phyloP scores from a whole-genome alignment of 2,888 invertebrate species.

The Tenthredo mesomela region DNA sequence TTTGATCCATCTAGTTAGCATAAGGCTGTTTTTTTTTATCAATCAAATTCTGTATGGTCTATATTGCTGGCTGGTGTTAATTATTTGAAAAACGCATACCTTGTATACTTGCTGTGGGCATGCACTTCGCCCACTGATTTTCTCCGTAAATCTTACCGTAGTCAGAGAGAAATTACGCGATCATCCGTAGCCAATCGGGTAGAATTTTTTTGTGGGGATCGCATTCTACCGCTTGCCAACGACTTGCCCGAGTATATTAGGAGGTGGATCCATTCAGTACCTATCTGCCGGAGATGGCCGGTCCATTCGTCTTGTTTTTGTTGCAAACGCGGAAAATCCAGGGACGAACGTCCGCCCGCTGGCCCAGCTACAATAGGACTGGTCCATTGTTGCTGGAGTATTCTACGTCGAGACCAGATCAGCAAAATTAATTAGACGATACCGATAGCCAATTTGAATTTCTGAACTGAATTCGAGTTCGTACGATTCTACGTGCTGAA shows the following conservation, averaged over 20 bases:
- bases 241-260: conserved; percentile 47
- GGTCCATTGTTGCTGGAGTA: conserved; percentile 67
- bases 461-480: conserved; percentile 25
- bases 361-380: conserved; percentile 65
- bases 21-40: background rate
- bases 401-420: conserved; percentile 68
- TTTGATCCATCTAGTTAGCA: background rate
- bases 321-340: conserved; percentile 61
- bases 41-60: background rate
- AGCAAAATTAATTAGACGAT: conserved; percentile 66
- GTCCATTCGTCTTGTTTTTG: conserved; percentile 73
- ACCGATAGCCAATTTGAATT: conserved; percentile 62
- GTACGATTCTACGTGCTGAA: conserved; percentile 19
- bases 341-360: conserved; percentile 54
- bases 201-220: conserved; percentile 61
- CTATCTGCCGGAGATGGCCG: conserved; percentile 71
- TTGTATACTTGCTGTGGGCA: background rate
- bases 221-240: conserved; percentile 59
- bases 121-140: background rate
- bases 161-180: conserved; percentile 49
- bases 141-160: conserved; percentile 38
- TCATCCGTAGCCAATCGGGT: conserved; percentile 50
- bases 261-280: conserved; percentile 66
- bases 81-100: background rate
- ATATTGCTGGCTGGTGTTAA: background rate